These are phyloP conservation scores for Carabus problematicus DNA, from an alignment of 2,888 invertebrate genomes.

Conservation along the genomic window DNA sequence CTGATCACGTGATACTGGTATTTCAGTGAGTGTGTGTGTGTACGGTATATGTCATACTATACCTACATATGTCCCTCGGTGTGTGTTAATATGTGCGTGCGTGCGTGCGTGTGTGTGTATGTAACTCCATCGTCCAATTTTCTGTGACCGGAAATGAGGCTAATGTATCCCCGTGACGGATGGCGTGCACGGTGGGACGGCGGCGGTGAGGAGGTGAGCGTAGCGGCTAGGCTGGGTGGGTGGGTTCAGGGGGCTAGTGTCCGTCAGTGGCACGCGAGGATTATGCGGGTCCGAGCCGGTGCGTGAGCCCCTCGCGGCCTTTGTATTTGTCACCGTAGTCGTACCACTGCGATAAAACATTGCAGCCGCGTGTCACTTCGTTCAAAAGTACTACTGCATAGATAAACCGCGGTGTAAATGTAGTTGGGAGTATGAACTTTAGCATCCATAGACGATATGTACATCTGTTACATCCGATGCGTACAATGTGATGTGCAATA, in stretches of 20 bases:
- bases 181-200: conserved; percentile 46
- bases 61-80: not conserved
- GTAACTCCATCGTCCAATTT: conserved; percentile 49
- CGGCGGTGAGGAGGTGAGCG: conserved; percentile 44
- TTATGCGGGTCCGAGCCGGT: conserved; percentile 43
- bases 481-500: too few relatives aligned
- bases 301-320: conserved; percentile 16
- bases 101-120: conserved; percentile 23
- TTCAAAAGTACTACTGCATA: too few relatives aligned
- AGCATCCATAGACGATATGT: too few relatives aligned
- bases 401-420: too few relatives aligned
- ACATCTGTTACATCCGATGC: too few relatives aligned
- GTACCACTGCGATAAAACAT: conserved; percentile 14
- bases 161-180: conserved; percentile 53
- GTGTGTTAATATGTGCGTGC: not conserved
- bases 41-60: conserved; percentile 2
- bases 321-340: conserved; percentile 20
- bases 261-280: conserved; percentile 37
- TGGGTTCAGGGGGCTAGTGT: conserved; percentile 26
- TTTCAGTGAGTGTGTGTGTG: not conserved
- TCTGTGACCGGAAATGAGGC: conserved; percentile 54
- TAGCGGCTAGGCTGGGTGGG: conserved; percentile 22
- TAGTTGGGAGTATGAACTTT: too few relatives aligned
- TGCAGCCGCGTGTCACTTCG: not conserved
- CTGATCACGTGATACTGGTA: too few relatives aligned